Percentiles rank a stretch among this genome's conserved stretches.
phyloP scores from a whole-genome alignment of 2,113 vertebrate species.

The Solea solea region DNA sequence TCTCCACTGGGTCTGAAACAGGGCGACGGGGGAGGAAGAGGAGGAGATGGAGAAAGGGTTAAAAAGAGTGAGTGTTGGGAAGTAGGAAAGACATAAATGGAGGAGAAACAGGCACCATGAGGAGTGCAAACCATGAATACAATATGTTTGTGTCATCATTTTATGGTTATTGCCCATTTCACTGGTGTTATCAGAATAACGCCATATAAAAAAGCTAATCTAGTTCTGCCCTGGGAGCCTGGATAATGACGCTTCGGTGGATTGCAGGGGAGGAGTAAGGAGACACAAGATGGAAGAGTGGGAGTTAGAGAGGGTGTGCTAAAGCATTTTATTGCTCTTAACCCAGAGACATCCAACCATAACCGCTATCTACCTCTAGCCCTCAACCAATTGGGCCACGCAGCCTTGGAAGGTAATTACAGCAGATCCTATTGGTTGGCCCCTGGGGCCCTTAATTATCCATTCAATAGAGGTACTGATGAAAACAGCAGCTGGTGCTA shows the following conservation, averaged over 20 bases:
- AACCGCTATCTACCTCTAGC: conserved; percentile 55
- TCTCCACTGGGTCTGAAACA: conserved; percentile 87
- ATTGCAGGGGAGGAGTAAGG: conserved; percentile 45
- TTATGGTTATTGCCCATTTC: conserved; percentile 60
- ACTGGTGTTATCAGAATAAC: conserved; percentile 53
- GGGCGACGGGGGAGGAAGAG: neutral
- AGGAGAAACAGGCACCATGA: conserved; percentile 3
- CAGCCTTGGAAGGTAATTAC: conserved; percentile 71
- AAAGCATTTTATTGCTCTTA: conserved; percentile 67
- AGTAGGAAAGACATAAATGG: neutral
- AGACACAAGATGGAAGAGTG: conserved; percentile 32
- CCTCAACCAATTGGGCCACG: conserved; percentile 43
- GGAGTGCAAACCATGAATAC: conserved; percentile 49
- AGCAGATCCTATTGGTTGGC: conserved; percentile 58
- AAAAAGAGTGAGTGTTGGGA: neutral
- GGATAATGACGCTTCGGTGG: conserved; percentile 27
- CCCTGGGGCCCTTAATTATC: conserved; percentile 68
- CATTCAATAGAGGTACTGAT: conserved; percentile 47
- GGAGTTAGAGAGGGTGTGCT: conserved; percentile 42
- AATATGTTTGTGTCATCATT: conserved; percentile 47
- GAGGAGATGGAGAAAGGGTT: neutral
- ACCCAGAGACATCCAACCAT: conserved; percentile 60
- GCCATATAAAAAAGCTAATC: conserved; percentile 55
- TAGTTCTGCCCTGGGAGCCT: conserved; percentile 41
- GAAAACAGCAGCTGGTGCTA: conserved; percentile 47